Base-by-base conservation (phyloP, 2,888 invertebrate genomes). In the Phrixothrix hirtus region DNA sequence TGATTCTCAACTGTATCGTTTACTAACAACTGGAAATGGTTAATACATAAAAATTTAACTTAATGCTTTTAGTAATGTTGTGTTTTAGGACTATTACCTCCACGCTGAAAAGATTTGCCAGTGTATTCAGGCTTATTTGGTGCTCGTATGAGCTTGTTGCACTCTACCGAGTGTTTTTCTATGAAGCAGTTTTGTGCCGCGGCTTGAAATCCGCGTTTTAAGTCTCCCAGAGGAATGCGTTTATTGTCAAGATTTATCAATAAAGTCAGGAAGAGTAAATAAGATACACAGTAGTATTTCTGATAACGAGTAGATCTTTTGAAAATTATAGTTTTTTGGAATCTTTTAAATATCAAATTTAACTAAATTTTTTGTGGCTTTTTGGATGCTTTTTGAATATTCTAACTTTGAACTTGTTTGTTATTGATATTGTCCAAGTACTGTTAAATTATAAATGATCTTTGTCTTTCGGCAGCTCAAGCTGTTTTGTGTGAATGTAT, bases 11-110 rank as follows among this genome's bases (percentile, higher is more conserved):
- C 61, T 75, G 48, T 74, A 74, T 60, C 66, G 71, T 21, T 56
- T 75, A 42, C 60, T 75, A 57, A 71, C 72, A n/a, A 67, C 71
- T 49, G 69, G 66, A 57, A 74, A 71, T 60, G 72, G 74, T 75
- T 63, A 64, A 65, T 52, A 31, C 5, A 13, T 9, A n/a, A 10
- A 13, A 30, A 11, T 39, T 32, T 30, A 43, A 16, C n/a, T 9
- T 35, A 15, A 44, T 34, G 7, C 30, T 34, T 7, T 27, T 36
- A 21, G 2, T 58, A 50, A 37, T 29, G 34, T 21, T 12, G 21
- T 49, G 13, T 50, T 63, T 36, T 34, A 71, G 72, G 69, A 61
- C 58, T 71, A 62, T 65, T 71, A 37, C 73, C 74, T 44, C 73
- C 74, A 41, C 72, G 72, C 62, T 73, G 73, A 73, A 60, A 34